These are phyloP conservation scores for Chrysolina oricalcia DNA, from an alignment of 2,888 invertebrate genomes.

Conservation along the genomic window DNA sequence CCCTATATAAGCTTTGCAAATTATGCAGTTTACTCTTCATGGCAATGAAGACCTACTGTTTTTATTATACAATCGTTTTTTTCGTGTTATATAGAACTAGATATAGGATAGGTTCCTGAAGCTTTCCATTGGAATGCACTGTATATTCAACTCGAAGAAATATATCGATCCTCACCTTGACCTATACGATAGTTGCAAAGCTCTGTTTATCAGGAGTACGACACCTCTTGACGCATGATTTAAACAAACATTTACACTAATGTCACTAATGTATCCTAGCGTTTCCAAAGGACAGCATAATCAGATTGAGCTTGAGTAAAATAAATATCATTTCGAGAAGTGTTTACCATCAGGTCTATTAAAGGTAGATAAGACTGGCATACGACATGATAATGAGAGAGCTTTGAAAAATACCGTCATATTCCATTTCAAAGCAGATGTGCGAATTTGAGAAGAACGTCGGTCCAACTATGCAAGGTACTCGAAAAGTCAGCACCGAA, in stretches of 20 bases:
- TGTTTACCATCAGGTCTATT: conserved; percentile 42
- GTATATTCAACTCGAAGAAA: too few species aligned
- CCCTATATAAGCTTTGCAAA: too few species aligned
- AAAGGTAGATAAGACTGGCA: conserved; percentile 9
- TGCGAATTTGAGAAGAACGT: not conserved
- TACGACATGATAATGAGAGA: not conserved
- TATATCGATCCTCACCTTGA: conserved; percentile 2
- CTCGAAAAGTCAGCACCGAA: conserved; percentile 51
- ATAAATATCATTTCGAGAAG: conserved; percentile 45
- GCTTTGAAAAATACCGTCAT: not conserved
- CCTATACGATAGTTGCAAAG: not conserved
- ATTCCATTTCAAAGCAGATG: not conserved
- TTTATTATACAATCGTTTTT: too few species aligned
- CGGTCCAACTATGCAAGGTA: conserved; percentile 49
- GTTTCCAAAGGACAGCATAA: not conserved
- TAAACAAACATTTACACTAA: not conserved
- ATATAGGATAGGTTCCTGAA: too few species aligned
- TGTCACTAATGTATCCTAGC: not conserved
- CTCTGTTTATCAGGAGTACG: not conserved
- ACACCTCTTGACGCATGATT: not conserved
- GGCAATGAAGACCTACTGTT: too few species aligned
- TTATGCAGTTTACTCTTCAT: too few species aligned
- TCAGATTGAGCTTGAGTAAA: conserved; percentile 22
- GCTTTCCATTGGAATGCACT: too few species aligned
- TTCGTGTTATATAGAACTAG: too few species aligned